Conservation (phyloP, 2,888 invertebrate genomes). For the Deroplatys truncata region DNA sequence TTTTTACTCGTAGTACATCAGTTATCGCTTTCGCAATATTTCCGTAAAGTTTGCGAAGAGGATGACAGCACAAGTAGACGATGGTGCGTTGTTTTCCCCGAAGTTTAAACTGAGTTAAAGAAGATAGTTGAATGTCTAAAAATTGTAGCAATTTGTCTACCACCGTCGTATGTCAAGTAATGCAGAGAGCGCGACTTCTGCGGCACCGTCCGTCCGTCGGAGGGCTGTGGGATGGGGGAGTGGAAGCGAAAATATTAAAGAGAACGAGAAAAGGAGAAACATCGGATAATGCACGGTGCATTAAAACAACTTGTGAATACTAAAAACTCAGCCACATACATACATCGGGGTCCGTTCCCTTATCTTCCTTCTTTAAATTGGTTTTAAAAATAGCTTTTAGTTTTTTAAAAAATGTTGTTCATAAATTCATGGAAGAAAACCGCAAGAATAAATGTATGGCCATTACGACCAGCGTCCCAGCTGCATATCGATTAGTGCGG, state of each 20-base stretch:
- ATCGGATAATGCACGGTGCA: background rate
- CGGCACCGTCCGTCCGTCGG: background rate
- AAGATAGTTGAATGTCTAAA: background rate
- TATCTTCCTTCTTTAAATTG: background rate
- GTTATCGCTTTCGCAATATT: background rate
- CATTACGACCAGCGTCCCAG: background rate
- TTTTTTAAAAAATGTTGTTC: background rate
- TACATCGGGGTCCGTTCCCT: background rate
- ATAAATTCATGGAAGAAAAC: background rate
- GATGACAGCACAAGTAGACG: background rate
- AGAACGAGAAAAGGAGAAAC: background rate
- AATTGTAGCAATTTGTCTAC: slow-evolving; percentile 4
- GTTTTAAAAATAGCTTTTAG: background rate
- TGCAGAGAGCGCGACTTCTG: background rate
- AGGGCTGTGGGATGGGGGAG: background rate
- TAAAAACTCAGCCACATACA: background rate
- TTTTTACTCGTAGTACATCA: background rate
- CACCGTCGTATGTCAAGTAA: background rate
- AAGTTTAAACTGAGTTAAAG: background rate
- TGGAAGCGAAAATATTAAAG: background rate
- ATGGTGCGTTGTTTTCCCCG: background rate
- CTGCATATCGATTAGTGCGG: background rate
- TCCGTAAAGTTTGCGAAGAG: background rate
- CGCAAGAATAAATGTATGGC: background rate
- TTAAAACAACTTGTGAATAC: background rate